A percentile compares a stretch with the other conserved stretches of the same genome.
Evolutionary conservation across 2,113 vertebrate genomes (phyloP).

Genomic region (Balaenoptera acutorostrata): DNA sequence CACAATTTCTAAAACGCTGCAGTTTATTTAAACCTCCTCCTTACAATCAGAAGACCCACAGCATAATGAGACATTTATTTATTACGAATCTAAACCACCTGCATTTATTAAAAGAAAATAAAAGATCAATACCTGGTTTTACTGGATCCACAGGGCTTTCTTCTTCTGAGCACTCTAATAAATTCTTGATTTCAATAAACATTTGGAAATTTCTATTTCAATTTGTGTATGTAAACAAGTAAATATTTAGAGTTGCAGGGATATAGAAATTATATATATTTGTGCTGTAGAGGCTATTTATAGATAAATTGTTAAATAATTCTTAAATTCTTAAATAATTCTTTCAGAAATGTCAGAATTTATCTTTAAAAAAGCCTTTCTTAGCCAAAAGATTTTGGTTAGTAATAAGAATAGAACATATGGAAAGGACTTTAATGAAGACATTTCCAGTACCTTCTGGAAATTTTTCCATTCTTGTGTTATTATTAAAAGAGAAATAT

Average conservation of each 20-base stretch:
- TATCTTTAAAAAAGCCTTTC: background rate
- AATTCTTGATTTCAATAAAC: background rate
- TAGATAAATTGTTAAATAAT: background rate
- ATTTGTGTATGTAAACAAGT: background rate
- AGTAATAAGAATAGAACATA: background rate
- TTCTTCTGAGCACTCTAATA: background rate
- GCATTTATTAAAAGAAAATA: slow-evolving; percentile 14
- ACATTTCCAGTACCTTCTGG: background rate
- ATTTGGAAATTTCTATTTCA: background rate
- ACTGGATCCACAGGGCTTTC: background rate
- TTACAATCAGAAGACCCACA: background rate
- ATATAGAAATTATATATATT: background rate
- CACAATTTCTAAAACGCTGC: background rate
- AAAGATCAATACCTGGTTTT: background rate
- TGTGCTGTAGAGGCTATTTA: background rate
- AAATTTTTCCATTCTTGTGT: background rate
- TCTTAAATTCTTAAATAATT: background rate
- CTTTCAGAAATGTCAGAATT: slow-evolving; percentile 1
- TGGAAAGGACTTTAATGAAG: background rate
- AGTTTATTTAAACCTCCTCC: background rate
- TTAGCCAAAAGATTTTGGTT: background rate
- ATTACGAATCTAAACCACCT: background rate
- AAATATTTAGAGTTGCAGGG: background rate
- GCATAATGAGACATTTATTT: background rate
- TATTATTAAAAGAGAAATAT: background rate